phyloP scores from a whole-genome alignment of 37 sponge, comb jelly and placozoan genomes.

The Lycopodina hypogea region DNA sequence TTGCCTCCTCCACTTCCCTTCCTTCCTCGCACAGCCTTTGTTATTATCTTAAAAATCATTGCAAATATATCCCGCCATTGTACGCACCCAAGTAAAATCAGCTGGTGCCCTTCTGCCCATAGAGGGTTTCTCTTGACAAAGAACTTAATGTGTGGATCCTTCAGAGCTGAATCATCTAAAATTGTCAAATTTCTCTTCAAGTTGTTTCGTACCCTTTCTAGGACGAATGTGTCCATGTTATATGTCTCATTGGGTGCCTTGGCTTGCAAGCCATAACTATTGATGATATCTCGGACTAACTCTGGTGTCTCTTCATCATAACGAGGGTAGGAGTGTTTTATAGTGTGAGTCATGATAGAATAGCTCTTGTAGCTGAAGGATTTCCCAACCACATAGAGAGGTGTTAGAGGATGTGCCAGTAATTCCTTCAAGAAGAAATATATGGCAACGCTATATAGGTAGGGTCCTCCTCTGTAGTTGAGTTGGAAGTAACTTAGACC shows the following conservation, averaged over 20 bases:
- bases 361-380: constrained; percentile 86
- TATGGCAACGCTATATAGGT: constrained; percentile 41
- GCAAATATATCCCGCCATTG: constrained; percentile 31
- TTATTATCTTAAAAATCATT: neutral
- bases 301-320: constrained; percentile 52
- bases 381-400: constrained; percentile 60
- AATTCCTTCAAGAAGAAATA: constrained; percentile 53
- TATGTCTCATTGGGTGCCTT: constrained; percentile 27
- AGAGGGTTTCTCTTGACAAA: constrained; percentile 61
- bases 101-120: constrained; percentile 65
- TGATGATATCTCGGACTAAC: constrained; percentile 39
- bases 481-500: constrained; percentile 65
- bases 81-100: constrained; percentile 28
- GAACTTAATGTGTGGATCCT: constrained; percentile 74
- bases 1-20: too few species aligned
- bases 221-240: constrained; percentile 46
- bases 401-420: constrained; percentile 55
- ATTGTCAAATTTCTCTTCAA: constrained; percentile 47
- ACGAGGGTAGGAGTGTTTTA: constrained; percentile 24
- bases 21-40: neutral
- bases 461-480: constrained; percentile 66
- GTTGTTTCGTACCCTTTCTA: constrained; percentile 26
- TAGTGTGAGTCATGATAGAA: neutral
- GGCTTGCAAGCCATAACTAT: constrained; percentile 44
- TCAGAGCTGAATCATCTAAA: constrained; percentile 10